Conservation (phyloP, 2,888 invertebrate species). For the Anthophora plumipes region DNA sequence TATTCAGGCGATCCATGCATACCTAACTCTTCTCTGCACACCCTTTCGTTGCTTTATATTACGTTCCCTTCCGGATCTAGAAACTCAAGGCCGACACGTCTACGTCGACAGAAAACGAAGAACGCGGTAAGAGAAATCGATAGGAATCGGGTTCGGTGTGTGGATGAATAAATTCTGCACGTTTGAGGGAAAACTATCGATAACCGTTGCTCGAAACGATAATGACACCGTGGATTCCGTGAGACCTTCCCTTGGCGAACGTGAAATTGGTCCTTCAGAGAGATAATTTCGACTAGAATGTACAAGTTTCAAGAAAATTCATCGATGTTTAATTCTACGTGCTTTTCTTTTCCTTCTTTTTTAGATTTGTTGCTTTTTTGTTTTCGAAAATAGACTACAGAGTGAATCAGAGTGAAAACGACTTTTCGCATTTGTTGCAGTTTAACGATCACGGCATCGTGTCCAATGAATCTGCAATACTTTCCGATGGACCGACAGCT, state of each 20-base stretch:
- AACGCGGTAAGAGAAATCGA: slow-evolving; percentile 47
- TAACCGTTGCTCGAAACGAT: slow-evolving; percentile 28
- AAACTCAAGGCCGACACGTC: slow-evolving; percentile 36
- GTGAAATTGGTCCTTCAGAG: slow-evolving; percentile 1
- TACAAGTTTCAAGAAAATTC: background rate
- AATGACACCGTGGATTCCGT: background rate
- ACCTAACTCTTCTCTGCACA: slow-evolving; percentile 75
- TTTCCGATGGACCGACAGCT: slow-evolving; percentile 98
- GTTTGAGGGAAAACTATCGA: slow-evolving; percentile 27
- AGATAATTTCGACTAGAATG: background rate
- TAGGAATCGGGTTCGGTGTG: slow-evolving; percentile 21
- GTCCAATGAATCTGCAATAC: slow-evolving; percentile 98
- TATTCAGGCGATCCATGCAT: slow-evolving; percentile 82
- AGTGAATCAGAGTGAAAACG: background rate
- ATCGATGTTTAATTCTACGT: too few species aligned
- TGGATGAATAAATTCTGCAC: slow-evolving; percentile 40
- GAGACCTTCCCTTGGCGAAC: background rate
- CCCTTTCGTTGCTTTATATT: slow-evolving; percentile 62
- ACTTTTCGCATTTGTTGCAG: slow-evolving; percentile 86
- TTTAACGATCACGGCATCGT: slow-evolving; percentile 97
- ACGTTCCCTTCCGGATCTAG: slow-evolving; percentile 53
- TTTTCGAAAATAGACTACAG: background rate
- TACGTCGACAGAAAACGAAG: slow-evolving; percentile 25
- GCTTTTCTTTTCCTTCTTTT: too few species aligned
- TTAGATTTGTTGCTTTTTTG: background rate